A percentile compares a stretch with the other conserved stretches of the same genome.
Conservation (phyloP, 2,113 vertebrate species). For the Pica pica region DNA sequence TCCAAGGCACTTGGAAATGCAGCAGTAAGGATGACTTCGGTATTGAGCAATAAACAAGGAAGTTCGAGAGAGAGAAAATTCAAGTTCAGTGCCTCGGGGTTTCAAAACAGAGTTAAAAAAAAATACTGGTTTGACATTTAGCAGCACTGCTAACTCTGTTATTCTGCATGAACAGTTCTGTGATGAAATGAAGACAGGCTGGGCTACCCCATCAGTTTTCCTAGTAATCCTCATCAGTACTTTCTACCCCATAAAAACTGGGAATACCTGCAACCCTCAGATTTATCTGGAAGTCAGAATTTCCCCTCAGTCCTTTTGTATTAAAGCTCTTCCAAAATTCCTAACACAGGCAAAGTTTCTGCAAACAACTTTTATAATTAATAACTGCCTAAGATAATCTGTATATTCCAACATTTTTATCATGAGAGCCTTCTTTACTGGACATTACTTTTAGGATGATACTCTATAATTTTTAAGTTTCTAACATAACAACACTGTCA, state of each 20-base stretch:
- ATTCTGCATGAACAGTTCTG: neutral
- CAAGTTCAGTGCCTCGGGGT: neutral
- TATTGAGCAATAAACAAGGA: neutral
- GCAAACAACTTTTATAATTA: neutral
- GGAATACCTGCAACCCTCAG: neutral
- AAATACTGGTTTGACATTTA: conserved; percentile 22
- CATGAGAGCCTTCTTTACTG: neutral
- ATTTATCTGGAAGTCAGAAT: neutral
- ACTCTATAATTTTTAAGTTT: neutral
- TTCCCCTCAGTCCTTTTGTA: neutral
- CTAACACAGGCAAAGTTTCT: neutral
- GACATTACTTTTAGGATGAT: neutral
- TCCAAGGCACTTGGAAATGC: neutral
- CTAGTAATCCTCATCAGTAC: neutral
- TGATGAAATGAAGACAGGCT: neutral
- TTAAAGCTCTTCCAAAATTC: neutral
- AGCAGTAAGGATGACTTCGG: neutral
- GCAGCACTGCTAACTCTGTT: conserved; percentile 10
- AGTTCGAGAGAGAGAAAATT: neutral
- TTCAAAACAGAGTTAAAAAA: conserved; percentile 1
- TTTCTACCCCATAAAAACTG: neutral
- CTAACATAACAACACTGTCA: neutral
- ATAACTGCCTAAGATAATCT: neutral
- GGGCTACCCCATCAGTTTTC: neutral
- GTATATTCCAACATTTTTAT: neutral